Percentiles rank a stretch among this genome's conserved stretches.
Conservation (phyloP, 2,888 invertebrate species). For the Leptodirus hochenwartii region DNA sequence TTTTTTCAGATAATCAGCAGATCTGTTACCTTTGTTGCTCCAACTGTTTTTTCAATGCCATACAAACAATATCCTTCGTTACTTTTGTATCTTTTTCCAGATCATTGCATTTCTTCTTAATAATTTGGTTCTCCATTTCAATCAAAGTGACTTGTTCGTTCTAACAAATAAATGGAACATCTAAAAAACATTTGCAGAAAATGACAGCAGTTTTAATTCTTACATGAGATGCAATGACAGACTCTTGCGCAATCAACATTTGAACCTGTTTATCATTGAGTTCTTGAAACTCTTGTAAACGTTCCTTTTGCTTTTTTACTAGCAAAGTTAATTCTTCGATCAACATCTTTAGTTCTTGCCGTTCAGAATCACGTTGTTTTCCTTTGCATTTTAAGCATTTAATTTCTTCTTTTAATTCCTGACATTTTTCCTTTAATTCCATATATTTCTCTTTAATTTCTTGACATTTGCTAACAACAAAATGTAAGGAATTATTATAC, state of each 20-base stretch:
- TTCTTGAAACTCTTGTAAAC: slow-evolving; percentile 11
- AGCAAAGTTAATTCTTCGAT: slow-evolving; percentile 11
- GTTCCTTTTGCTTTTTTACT: slow-evolving; percentile 11
- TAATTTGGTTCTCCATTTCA: slow-evolving; percentile 1
- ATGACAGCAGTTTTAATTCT: neutral
- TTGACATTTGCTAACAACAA: no score
- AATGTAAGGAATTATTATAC: neutral
- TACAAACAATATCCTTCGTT: no score
- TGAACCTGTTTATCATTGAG: slow-evolving; percentile 12
- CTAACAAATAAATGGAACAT: no score
- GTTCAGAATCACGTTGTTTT: no score
- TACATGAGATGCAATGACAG: slow-evolving; percentile 12
- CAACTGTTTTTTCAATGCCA: no score
- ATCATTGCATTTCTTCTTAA: no score
- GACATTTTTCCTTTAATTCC: neutral
- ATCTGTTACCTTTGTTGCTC: no score
- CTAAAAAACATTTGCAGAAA: slow-evolving; percentile 4
- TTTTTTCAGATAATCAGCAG: no score
- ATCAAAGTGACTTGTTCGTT: neutral
- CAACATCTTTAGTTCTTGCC: slow-evolving; percentile 11
- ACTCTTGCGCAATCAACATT: slow-evolving; percentile 11
- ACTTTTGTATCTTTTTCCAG: no score
- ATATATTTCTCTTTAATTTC: slow-evolving; percentile 5
- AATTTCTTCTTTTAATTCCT: slow-evolving; percentile 7
- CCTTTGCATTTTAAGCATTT: slow-evolving; percentile 10